A percentile compares a stretch with the other conserved stretches of the same genome.
Conservation (phyloP, 2,113 vertebrate genomes). For the Cephalophus harveyi region DNA sequence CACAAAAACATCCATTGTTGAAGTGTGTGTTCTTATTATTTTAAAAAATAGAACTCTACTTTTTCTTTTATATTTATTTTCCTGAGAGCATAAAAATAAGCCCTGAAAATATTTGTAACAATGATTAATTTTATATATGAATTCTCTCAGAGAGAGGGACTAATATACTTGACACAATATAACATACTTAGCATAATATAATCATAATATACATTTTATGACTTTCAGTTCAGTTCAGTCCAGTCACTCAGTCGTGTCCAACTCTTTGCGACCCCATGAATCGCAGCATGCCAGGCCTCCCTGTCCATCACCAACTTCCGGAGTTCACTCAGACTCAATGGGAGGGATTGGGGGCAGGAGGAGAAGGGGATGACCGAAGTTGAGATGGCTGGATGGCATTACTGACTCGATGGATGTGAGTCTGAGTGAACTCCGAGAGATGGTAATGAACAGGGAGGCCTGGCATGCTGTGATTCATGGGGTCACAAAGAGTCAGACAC, state of each 20-base stretch:
- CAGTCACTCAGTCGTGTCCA: no score
- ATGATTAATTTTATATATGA: neutral
- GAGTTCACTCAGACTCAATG: no score
- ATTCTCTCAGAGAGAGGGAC: neutral
- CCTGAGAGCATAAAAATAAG: neutral
- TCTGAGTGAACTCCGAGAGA: no score
- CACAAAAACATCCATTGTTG: neutral
- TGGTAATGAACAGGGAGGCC: no score
- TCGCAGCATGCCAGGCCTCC: no score
- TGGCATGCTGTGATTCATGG: no score
- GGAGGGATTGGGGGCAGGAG: no score
- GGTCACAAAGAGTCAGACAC: neutral
- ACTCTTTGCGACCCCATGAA: no score
- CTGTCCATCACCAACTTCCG: no score
- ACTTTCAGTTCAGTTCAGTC: neutral
- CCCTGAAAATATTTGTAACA: neutral
- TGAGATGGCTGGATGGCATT: no score
- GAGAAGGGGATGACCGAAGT: no score
- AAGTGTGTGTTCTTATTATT: neutral
- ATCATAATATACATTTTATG: neutral
- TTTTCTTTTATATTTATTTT: neutral
- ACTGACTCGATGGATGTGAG: no score
- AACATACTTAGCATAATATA: neutral
- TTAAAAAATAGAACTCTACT: neutral
- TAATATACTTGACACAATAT: neutral